Evolutionary conservation across 2,888 invertebrate species (phyloP).

Genomic region (Scaptomyza cyrtandrae): DNA sequence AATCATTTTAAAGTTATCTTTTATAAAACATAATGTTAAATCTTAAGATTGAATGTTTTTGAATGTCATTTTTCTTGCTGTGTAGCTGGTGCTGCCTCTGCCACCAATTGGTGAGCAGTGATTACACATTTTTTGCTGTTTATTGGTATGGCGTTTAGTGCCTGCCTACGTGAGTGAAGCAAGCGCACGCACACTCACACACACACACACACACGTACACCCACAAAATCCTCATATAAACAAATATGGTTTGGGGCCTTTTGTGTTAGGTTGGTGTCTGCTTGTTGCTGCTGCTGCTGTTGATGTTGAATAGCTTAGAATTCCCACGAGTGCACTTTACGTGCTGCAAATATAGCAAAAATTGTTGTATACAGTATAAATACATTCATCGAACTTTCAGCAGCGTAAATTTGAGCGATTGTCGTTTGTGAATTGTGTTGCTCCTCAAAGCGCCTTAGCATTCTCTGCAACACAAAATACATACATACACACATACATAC

Average conservation of each 20-base stretch:
- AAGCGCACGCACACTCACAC: slow-evolving; percentile 15
- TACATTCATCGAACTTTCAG: slow-evolving; percentile 59
- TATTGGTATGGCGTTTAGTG: slow-evolving; percentile 50
- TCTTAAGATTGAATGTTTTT: no score
- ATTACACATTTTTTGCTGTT: slow-evolving; percentile 64
- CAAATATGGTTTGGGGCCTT: slow-evolving; percentile 33
- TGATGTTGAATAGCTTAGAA: slow-evolving; percentile 36
- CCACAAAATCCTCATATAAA: slow-evolving; percentile 7
- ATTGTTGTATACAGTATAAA: slow-evolving; percentile 10
- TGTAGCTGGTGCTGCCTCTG: slow-evolving; percentile 32
- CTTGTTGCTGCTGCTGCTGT: slow-evolving; percentile 22
- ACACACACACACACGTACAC: slow-evolving; percentile 6
- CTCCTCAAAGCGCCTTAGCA: slow-evolving; percentile 6
- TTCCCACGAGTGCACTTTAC: slow-evolving; percentile 76
- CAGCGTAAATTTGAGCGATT: slow-evolving; percentile 41
- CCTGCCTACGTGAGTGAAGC: slow-evolving; percentile 56
- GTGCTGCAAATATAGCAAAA: slow-evolving; percentile 36
- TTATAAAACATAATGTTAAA: no score
- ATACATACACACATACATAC: slow-evolving; percentile 4
- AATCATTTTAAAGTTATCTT: no score
- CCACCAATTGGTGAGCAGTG: slow-evolving; percentile 71
- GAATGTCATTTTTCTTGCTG: slow-evolving; percentile 31
- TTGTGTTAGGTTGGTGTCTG: slow-evolving; percentile 13
- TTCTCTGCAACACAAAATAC: background rate
- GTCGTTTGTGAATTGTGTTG: slow-evolving; percentile 42